Evolutionary conservation across 2,113 vertebrate genomes (phyloP), one percentile per base, ranked within the genome.

Genomic region (Sinocyclocheilus anshuiensis): DNA sequence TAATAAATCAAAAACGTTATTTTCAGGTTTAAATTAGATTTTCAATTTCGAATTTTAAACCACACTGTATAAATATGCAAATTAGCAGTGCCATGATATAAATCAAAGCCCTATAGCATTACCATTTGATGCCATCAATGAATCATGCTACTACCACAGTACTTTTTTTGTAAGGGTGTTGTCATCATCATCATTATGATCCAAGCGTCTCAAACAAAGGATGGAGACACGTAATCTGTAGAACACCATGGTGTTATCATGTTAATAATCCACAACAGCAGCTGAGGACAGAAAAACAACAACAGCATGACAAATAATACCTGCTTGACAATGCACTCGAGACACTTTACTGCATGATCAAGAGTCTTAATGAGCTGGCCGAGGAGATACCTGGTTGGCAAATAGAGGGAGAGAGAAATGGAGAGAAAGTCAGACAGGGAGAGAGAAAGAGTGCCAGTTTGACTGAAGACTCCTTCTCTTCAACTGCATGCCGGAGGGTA

Each of bases 281-380:
- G 86, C 86, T 65, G 79, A 87, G 86, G 86, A 87, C 83, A 89
- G 72, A 84, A 77, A 84, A 86, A 84, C 71, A 84, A 80, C 85
- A 89, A 81, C 84, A 76, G 88, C 88, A 87, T 86, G 87, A 84
- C 86, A 87, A 89, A 89, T 83, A 89, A 85, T 86, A 85, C 87
- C 87, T 93, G 91, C 93, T 89, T 93, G 90, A 94, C 92, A 92
- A 89, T 74, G 89, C 92, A 91, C 93, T 92, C 91, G 90, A 94
- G 94, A 93, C 92, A 92, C 84, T 88, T 89, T 78, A 90, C 91
- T 89, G 78, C 13, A 89, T 92, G 92, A 93, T 95, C 93, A 93
- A 93, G 91, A 92, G 90, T 90, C 89, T 92, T 93, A 92, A 95
- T 94, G 93, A 94, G 93, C 91, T 93, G 91, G 89, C 92, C 57